Conservation (phyloP, 2,888 invertebrate genomes). For the Hypomecis punctinalis region DNA sequence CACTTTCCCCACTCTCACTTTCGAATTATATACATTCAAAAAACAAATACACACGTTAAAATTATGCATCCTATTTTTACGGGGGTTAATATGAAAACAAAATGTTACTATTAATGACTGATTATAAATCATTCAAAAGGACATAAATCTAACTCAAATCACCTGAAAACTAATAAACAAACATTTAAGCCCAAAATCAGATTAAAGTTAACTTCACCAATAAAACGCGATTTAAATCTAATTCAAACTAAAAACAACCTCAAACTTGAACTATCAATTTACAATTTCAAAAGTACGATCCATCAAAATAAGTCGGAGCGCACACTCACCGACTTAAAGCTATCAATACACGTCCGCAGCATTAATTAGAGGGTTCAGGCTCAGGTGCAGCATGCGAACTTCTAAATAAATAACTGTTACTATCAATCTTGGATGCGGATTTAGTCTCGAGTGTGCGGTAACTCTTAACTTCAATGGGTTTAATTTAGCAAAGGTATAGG, state of each 20-base stretch:
- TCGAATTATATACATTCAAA: too few species aligned
- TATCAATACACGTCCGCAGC: slow-evolving; percentile 49
- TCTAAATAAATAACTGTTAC: slow-evolving; percentile 35
- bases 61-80: too few species aligned
- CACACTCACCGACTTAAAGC: slow-evolving; percentile 31
- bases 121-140: too few species aligned
- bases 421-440: slow-evolving; percentile 35
- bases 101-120: too few species aligned
- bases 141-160: too few species aligned
- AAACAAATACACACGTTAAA: too few species aligned
- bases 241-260: slow-evolving; percentile 3
- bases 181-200: too few species aligned
- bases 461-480: slow-evolving; percentile 11
- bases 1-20: too few species aligned
- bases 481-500: slow-evolving; percentile 2
- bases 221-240: slow-evolving; percentile 2
- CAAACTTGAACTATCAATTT: slow-evolving; percentile 29
- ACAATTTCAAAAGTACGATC: slow-evolving; percentile 27
- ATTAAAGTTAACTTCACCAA: neutral
- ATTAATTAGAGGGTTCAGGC: slow-evolving; percentile 47
- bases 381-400: slow-evolving; percentile 48
- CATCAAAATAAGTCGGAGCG: slow-evolving; percentile 21
- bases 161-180: too few species aligned
- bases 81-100: too few species aligned
- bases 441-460: slow-evolving; percentile 22